Evolutionary conservation across 2,888 invertebrate species (phyloP), one percentile per base, ranked within the genome.

Genomic region (Drosophila birchii): DNA sequence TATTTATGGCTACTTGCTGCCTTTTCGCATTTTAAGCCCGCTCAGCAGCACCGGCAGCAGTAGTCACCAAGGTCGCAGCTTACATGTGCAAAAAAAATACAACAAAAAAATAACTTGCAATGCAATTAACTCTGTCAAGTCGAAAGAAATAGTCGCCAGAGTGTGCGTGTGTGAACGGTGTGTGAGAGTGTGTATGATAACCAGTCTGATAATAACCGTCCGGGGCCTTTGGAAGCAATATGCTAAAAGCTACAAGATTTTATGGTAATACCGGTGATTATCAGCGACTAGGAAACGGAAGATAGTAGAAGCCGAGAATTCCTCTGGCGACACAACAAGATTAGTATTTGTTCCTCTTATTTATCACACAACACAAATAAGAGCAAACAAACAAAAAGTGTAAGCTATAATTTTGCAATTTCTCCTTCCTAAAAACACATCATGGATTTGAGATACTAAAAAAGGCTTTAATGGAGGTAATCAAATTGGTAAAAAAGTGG

Each of bases 1-100:
- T 38, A 47, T 67, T 39, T 69, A 29, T 66, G 66, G 59, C 44
- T 5, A 20, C 56, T 55, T 57, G 56, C 36, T 51, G 51, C 51
- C 63, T 63, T 51, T 54, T 49, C 20, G 38, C 39, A 64, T 49
- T 63, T 76, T 78, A 58, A 75, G 71, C 71, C 69, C 49, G 79
- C 49, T 85, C 74, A 82, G 77, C 80, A 80, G 70, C 58, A 53
- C 26, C 45, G 4, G 23, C 44, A 44, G 47, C 47, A 56, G 44
- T 44, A 67, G 57, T 53, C 75, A 45, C 53, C 79, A 81, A 81
- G 85, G 81, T 81, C 79, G 77, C 36, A 41, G 75, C 75, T 74
- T 68, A 74, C 74, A 76, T 63, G 60, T 74, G 75, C 70, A 82
- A 67, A 58, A 75, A 74, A 32, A 32, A 32, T 3, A 11, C 23